Evolutionary conservation across 1,140 invertebrate genomes (phyloP).

Genomic region (Pectinophora gossypiella): DNA sequence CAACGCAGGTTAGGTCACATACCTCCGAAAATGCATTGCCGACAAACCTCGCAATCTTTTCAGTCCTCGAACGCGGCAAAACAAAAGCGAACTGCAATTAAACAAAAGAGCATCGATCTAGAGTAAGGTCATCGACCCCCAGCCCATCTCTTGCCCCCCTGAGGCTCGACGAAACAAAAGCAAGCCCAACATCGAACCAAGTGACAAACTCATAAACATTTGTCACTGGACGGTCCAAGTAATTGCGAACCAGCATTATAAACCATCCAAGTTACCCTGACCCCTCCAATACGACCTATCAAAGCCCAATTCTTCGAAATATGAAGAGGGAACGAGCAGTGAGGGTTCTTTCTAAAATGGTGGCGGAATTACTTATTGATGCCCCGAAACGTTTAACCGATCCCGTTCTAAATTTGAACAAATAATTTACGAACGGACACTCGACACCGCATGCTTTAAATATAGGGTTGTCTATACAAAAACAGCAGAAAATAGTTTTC

Average conservation of each 20-base stretch:
- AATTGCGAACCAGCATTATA: conserved; percentile 52
- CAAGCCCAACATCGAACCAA: conserved; percentile 31
- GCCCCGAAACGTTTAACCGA: conserved; percentile 67
- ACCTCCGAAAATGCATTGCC: too few relatives aligned
- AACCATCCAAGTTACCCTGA: conserved; percentile 31
- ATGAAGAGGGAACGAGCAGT: background rate
- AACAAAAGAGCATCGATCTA: background rate
- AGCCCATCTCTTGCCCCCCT: conserved; percentile 11
- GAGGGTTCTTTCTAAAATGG: conserved; percentile 36
- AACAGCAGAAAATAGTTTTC: too few relatives aligned
- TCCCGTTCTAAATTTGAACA: conserved; percentile 69
- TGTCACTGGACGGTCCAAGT: conserved; percentile 60
- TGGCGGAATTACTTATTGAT: conserved; percentile 61
- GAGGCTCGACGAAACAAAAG: conserved; percentile 34
- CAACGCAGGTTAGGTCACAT: too few relatives aligned
- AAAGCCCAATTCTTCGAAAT: background rate
- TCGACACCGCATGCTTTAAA: conserved; percentile 41
- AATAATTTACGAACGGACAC: conserved; percentile 70
- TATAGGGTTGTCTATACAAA: conserved; percentile 39
- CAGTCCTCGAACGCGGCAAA: too few relatives aligned
- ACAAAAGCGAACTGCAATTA: background rate
- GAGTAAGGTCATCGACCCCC: background rate
- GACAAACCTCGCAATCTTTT: too few relatives aligned
- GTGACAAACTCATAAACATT: conserved; percentile 74
- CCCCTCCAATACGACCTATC: conserved; percentile 6